These are phyloP conservation scores for Lamellibrachia luymesi DNA, from an alignment of 1,140 invertebrate species.

Conservation along the genomic window DNA sequence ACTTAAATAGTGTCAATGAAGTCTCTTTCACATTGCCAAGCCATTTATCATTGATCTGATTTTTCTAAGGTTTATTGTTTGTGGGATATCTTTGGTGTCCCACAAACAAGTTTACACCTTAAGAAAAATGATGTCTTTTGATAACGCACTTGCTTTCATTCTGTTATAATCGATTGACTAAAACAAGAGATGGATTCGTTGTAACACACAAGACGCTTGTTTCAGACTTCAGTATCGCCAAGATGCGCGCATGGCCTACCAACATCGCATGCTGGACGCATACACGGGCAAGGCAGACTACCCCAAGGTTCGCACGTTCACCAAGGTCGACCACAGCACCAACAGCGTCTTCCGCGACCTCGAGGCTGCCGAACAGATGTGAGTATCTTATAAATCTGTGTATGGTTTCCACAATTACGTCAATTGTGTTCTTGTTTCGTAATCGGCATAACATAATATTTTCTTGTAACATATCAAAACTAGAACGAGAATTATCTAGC, in stretches of 20 bases:
- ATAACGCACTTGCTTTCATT: no score
- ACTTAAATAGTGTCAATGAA: no score
- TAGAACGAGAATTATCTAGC: no score
- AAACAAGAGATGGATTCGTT: neutral
- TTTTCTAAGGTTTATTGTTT: no score
- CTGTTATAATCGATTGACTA: neutral
- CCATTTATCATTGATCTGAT: no score
- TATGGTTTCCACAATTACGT: neutral
- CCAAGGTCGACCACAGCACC: conserved; percentile 52
- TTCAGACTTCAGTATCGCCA: conserved; percentile 51
- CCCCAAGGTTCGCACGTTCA: conserved; percentile 56
- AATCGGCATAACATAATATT: neutral
- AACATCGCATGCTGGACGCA: conserved; percentile 53
- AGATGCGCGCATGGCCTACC: conserved; percentile 53
- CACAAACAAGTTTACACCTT: no score
- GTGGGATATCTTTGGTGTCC: no score
- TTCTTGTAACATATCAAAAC: no score
- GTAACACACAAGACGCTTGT: neutral
- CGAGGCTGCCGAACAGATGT: conserved; percentile 55
- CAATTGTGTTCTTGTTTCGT: neutral
- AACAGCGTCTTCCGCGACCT: conserved; percentile 57
- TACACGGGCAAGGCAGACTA: conserved; percentile 51
- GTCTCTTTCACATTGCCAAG: no score
- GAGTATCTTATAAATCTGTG: conserved; percentile 26
- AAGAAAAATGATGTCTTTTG: no score